Evolutionary conservation across 2,797 vertebrate species (phyloP), one percentile per base, ranked within the genome.

Genomic region (Podarcis siculus): DNA sequence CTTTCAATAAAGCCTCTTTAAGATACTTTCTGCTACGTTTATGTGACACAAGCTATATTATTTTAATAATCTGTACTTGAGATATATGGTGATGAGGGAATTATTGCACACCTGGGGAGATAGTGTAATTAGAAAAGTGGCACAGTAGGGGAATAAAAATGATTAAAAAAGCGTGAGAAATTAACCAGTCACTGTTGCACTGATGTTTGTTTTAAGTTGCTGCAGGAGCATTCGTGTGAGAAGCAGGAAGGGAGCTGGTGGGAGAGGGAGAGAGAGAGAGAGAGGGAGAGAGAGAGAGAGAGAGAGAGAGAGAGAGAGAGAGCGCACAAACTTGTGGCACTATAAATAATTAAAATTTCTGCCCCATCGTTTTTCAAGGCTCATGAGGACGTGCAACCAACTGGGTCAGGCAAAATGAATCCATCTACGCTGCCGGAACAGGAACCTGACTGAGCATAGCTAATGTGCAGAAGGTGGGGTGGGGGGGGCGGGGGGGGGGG

Each of bases 291-390:
- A 5, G 27, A 27, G 88, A 88, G 82, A 94, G 39, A 58, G 32
- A 27, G 25, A 4, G 67, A 6, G 27, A 8, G 88, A 87, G 82
- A 94, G 45, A 49, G 67, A 10, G 27, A 30, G 88, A 89, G 81
- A 94, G 45, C 45, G 92, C 90, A 86, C 88, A 94, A 96, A 96
- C 90, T 87, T 91, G 91, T 89, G 83, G 87, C 89, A 91, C 89
- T 91, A 92, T 96, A 96, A 97, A 97, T 97, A 97, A 97, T 97
- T 96, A 94, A 96, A 93, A 90, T 91, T 94, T 95, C 95, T 93
- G 83, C 95, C 95, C 87, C 39, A 58, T 96, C 95, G 87, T 96
- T 95, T 94, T 94, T 96, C 94, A 96, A 92, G 92, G 92, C 95
- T 95, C 95, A 83, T 75, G 42, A 93, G 93, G 94, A 88, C 49